Conservation (phyloP, 2,113 vertebrate species). For the Plestiodon gilberti region DNA sequence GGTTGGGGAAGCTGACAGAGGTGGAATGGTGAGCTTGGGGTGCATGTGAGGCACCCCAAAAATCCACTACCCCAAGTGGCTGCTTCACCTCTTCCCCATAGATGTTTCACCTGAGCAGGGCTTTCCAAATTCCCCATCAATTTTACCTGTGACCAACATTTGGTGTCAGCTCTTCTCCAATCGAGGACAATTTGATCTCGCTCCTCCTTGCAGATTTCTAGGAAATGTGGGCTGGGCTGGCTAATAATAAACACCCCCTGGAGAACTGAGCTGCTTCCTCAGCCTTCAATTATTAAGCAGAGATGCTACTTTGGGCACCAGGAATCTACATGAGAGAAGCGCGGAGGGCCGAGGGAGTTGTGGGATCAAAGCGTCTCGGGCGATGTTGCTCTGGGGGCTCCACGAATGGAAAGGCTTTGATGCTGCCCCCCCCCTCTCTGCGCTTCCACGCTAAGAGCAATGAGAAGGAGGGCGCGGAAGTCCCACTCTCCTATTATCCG, state of each 20-base stretch:
- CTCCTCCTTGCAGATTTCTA: not conserved
- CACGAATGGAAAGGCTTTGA: not conserved
- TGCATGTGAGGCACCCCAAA: no score
- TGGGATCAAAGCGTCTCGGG: not conserved
- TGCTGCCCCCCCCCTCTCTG: accelerated
- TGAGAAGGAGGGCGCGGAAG: accelerated
- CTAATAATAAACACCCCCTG: not conserved
- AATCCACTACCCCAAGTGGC: no score
- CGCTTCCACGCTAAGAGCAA: not conserved
- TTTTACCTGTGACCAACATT: not conserved
- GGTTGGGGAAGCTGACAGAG: no score
- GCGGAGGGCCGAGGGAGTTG: not conserved
- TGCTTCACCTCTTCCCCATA: no score
- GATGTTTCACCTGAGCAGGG: not conserved
- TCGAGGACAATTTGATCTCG: not conserved
- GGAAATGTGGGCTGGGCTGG: not conserved
- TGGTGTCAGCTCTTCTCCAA: no score
- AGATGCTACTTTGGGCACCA: accelerated
- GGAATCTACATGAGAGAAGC: not conserved
- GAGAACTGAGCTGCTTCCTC: not conserved
- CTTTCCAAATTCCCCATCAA: not conserved
- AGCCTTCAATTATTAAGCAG: not conserved
- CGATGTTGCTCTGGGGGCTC: accelerated
- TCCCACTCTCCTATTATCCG: not conserved
- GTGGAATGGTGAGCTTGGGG: no score